A percentile compares a stretch with the other conserved stretches of the same genome.
phyloP scores from a whole-genome alignment of 2,888 invertebrate species.

The Dasysyrphus albostriatus region DNA sequence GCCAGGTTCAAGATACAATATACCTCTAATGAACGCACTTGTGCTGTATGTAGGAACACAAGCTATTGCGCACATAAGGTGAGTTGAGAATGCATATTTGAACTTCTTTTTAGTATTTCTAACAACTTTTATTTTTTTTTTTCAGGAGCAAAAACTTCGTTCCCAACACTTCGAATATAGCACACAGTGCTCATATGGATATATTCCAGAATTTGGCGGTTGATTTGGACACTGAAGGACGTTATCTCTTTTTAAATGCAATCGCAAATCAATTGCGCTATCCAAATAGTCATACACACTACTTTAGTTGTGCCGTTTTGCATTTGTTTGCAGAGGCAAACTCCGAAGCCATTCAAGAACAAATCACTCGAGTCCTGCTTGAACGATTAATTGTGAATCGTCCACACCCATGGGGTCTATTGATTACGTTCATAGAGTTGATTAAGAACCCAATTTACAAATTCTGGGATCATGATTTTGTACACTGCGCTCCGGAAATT shows the following conservation, averaged over 20 bases:
- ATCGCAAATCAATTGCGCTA: constrained; percentile 99
- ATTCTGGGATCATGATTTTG: constrained; percentile 99
- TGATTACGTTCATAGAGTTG: constrained; percentile 99
- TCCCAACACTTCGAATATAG: constrained; percentile 98
- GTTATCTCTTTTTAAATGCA: constrained; percentile 98
- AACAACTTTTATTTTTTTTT: constrained; percentile 20
- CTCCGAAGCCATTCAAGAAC: constrained; percentile 98
- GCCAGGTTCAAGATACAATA: constrained; percentile 96
- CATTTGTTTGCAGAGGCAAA: constrained; percentile 99
- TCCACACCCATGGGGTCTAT: constrained; percentile 99
- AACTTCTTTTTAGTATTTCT: not conserved
- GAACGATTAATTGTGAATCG: constrained; percentile 99
- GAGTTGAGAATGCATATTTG: constrained; percentile 38
- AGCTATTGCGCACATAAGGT: constrained; percentile 93
- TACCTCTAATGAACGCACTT: constrained; percentile 97
- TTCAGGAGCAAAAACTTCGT: constrained; percentile 93
- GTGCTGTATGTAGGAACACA: constrained; percentile 99
- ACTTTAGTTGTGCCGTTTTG: constrained; percentile 98
- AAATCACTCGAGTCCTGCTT: constrained; percentile 97
- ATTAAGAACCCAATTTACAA: constrained; percentile 99
- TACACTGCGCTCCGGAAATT: constrained; percentile 99
- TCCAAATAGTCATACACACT: constrained; percentile 99
- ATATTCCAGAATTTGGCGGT: constrained; percentile 99
- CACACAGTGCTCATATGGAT: constrained; percentile 99
- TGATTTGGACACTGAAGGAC: constrained; percentile 98